Evolutionary conservation across 1,140 invertebrate genomes (phyloP).

Genomic region (Pantala flavescens): DNA sequence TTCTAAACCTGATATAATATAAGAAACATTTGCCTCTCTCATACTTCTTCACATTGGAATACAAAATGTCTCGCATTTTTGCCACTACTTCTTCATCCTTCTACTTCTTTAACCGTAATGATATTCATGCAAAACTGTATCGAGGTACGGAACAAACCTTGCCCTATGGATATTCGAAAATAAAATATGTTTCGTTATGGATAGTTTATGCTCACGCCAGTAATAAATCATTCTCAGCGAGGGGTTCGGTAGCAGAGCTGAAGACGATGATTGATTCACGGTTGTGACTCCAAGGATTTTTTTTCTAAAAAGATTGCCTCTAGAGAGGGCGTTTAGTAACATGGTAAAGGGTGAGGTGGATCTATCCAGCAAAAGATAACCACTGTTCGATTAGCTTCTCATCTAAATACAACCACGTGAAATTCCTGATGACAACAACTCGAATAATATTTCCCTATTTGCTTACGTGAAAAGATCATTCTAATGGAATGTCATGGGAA

Average conservation of each 20-base stretch:
- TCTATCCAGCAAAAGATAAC: not conserved
- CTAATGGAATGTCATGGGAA: too few species aligned
- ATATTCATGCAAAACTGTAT: too few species aligned
- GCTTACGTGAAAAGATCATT: too few species aligned
- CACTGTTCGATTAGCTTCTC: not conserved
- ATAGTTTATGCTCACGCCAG: not conserved
- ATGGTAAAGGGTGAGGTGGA: not conserved
- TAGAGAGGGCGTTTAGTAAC: not conserved
- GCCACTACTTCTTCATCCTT: too few species aligned
- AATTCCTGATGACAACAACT: not conserved
- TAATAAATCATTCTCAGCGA: slow-evolving; percentile 2
- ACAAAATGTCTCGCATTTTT: too few species aligned
- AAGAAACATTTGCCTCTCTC: too few species aligned
- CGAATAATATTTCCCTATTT: too few species aligned
- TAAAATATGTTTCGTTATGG: not conserved
- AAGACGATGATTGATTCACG: not conserved
- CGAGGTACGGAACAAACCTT: too few species aligned
- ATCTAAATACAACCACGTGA: not conserved
- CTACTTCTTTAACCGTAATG: too few species aligned
- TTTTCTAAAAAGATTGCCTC: not conserved
- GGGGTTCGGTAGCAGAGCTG: not conserved
- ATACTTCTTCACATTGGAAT: too few species aligned
- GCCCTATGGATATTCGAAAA: not conserved
- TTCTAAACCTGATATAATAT: too few species aligned
- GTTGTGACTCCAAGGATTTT: not conserved